Base-by-base conservation (phyloP, 2,113 vertebrate species). In the Seriola dumerili region DNA sequence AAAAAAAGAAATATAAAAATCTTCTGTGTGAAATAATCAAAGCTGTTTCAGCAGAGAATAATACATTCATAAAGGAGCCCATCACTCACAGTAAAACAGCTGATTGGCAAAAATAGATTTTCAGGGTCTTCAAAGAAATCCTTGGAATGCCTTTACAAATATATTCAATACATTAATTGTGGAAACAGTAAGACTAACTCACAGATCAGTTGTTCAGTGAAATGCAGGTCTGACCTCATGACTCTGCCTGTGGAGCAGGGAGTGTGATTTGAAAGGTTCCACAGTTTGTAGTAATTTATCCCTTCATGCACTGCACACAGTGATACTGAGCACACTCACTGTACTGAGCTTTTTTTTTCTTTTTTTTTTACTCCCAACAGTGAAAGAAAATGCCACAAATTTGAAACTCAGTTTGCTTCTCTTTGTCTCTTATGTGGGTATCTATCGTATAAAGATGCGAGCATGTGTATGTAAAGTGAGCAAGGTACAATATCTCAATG, bases 391-490 rank as follows among this genome's bases (percentile, higher is more conserved):
- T 71, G 34, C 10, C 62, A 14, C 10, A 52, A 67, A 52, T 8
- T 4, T 29, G 11, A 58, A 65, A 29, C 8, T 21, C 13, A 17
- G 9, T 55, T 62, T 54, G 4, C 16, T 67, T 48, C 19, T 29
- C 23, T 42, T 48, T 48, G 64, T 48, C 42, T 8, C 9, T 64
- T 40, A 10, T 50, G 25, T 63, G 55, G 0, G 19, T 55, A 63
- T 34, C 44, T 58, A 4, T 63, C 46, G 67, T 67, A 46, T 17
- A 34, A 62, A 25, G 29, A 40, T 4, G 17, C 25, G n/a, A 54
- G 17, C 36, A 25, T 10, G 8, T 50, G 54, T 9, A 72, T 62
- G 44, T 63, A 50, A 75, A 75, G 36, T 23, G 29, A 81, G 54
- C 25, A 21, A 42, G 23, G 34, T 13, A 21, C 64, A 29, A 23